Evolutionary conservation across 2,888 invertebrate species (phyloP).

Genomic region (Calliphora vomitoria): DNA sequence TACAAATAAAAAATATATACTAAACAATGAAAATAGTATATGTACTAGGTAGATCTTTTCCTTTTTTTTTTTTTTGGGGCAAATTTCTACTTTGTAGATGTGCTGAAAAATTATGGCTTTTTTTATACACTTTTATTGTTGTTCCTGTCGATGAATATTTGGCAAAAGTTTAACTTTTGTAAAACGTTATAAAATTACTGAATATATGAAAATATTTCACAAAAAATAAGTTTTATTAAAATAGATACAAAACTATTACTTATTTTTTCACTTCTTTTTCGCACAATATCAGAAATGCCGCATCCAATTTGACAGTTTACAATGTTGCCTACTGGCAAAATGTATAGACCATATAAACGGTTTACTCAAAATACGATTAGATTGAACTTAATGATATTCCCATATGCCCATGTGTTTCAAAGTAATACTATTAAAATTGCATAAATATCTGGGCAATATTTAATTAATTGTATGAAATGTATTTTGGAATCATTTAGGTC

Average conservation of each 20-base stretch:
- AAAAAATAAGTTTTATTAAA: background rate
- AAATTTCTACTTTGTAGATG: background rate
- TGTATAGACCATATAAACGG: no score
- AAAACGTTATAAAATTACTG: background rate
- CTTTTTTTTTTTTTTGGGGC: background rate
- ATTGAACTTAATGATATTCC: no score
- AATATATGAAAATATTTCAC: background rate
- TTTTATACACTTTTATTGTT: conserved; percentile 13
- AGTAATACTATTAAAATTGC: no score
- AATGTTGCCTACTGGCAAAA: conserved; percentile 9
- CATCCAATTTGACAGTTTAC: conserved; percentile 46
- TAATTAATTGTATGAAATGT: no score
- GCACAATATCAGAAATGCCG: conserved; percentile 59
- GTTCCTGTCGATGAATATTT: background rate
- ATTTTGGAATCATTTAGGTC: no score
- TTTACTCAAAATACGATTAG: no score
- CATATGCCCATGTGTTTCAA: no score
- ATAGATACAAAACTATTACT: conserved; percentile 8
- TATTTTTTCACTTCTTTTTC: conserved; percentile 43
- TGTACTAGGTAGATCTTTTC: background rate
- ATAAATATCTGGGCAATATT: no score
- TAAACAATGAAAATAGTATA: background rate
- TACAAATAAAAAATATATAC: conserved; percentile 2
- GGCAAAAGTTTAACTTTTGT: conserved; percentile 9
- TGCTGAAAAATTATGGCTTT: conserved; percentile 3